Percentiles rank a stretch among this genome's conserved stretches.
phyloP scores from a whole-genome alignment of 2,888 invertebrate genomes.

The Trichopria drosophilae region DNA sequence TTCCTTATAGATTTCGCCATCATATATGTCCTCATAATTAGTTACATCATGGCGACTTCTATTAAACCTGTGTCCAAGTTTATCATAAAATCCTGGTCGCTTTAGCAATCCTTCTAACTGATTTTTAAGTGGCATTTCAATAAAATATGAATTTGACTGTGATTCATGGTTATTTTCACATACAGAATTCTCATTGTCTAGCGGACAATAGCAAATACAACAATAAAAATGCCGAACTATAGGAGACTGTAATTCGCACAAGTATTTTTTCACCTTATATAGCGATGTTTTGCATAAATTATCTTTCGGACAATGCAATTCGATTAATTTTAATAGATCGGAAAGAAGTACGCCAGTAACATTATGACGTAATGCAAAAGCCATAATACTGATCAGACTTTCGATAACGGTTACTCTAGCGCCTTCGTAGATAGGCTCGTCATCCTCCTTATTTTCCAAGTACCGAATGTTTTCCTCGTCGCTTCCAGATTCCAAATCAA shows the following conservation, averaged over 20 bases:
- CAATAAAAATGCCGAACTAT: constrained; percentile 8
- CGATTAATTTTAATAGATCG: constrained; percentile 9
- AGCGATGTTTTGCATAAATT: constrained; percentile 2
- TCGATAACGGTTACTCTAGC: constrained; percentile 9
- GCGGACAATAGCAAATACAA: neutral
- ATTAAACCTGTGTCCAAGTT: constrained; percentile 13
- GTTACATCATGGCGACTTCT: constrained; percentile 10
- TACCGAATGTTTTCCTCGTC: too few species aligned
- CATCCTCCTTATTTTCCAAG: too few species aligned
- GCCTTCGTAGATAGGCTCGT: constrained; percentile 10
- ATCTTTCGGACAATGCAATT: constrained; percentile 8
- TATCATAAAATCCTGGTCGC: constrained; percentile 20
- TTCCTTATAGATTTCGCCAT: constrained; percentile 26
- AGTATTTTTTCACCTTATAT: constrained; percentile 12
- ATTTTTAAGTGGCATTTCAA: constrained; percentile 25
- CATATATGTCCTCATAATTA: constrained; percentile 30
- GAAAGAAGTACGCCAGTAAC: constrained; percentile 8
- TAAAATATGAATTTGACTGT: too few species aligned
- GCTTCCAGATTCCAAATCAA: too few species aligned
- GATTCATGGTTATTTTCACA: constrained; percentile 4
- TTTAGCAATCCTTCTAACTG: constrained; percentile 24
- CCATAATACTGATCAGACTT: constrained; percentile 12
- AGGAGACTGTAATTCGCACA: constrained; percentile 2
- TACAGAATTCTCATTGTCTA: constrained; percentile 1
- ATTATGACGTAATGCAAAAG: constrained; percentile 14